These are phyloP conservation scores for Lithobates sylvaticus DNA, from an alignment of 2,797 vertebrate genomes.

Conservation along the genomic window DNA sequence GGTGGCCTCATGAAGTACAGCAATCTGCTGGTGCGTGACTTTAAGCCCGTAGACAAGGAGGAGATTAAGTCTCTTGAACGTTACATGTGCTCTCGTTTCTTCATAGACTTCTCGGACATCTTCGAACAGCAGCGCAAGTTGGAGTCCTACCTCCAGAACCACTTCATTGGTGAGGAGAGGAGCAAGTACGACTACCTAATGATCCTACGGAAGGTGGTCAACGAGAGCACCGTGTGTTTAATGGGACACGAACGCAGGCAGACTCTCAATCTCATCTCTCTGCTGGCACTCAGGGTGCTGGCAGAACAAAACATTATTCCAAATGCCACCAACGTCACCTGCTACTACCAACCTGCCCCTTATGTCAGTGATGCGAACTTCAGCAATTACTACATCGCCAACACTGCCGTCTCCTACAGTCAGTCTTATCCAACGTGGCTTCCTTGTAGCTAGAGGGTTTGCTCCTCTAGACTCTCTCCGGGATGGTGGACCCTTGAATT, in stretches of 20 bases:
- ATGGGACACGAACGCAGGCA: conserved; percentile 96
- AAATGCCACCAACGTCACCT: conserved; percentile 91
- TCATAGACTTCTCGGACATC: conserved; percentile 98
- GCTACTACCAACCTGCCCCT: conserved; percentile 93
- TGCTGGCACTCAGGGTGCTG: conserved; percentile 90
- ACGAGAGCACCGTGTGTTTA: conserved; percentile 97
- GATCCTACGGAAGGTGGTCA: conserved; percentile 92
- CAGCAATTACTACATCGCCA: conserved; percentile 95
- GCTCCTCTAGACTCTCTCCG: background rate
- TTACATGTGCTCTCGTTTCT: conserved; percentile 98
- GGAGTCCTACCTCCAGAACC: conserved; percentile 96
- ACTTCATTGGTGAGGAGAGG: conserved; percentile 93
- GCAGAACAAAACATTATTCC: conserved; percentile 95
- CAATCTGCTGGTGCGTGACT: conserved; percentile 93
- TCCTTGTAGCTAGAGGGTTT: conserved; percentile 88
- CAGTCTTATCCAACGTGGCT: conserved; percentile 96
- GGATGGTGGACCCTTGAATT: background rate
- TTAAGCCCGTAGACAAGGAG: conserved; percentile 85
- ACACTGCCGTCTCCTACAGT: conserved; percentile 77
- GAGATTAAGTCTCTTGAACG: conserved; percentile 93
- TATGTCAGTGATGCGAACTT: conserved; percentile 95
- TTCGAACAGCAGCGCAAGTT: conserved; percentile 94
- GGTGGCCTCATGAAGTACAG: conserved; percentile 98
- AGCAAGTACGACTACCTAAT: conserved; percentile 98
- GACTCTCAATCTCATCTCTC: conserved; percentile 94